Percentiles rank a stretch among this genome's conserved stretches.
Evolutionary conservation across 1,140 invertebrate genomes (phyloP).

Genomic region (Holcopasites calliopsidis): DNA sequence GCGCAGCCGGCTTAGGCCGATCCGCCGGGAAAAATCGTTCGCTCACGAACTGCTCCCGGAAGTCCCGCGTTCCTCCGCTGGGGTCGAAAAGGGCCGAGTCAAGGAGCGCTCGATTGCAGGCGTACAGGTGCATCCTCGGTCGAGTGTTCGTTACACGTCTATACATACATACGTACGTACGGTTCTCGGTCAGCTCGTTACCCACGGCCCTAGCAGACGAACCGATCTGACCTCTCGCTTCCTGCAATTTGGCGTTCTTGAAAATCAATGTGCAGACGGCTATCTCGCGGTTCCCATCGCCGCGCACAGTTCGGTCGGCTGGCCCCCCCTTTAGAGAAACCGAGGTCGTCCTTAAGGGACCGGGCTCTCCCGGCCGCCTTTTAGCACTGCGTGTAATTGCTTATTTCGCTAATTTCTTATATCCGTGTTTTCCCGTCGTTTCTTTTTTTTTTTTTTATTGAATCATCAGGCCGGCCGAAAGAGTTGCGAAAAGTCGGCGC

Average conservation of each 20-base stretch:
- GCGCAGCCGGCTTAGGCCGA: not conserved
- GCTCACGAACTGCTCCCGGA: constrained; percentile 47
- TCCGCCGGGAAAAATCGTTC: constrained; percentile 5
- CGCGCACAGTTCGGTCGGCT: constrained; percentile 24
- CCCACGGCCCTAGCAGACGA: constrained; percentile 44
- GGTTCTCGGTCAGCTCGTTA: constrained; percentile 14
- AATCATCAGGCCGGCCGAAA: constrained; percentile 44
- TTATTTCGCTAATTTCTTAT: too few species aligned
- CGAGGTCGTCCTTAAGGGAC: constrained; percentile 7
- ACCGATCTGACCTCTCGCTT: constrained; percentile 68
- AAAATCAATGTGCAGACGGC: constrained; percentile 68
- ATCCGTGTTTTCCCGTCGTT: not conserved
- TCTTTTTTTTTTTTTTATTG: constrained; percentile 1
- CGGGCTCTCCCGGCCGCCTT: too few species aligned
- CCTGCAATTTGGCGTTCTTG: constrained; percentile 72
- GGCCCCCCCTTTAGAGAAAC: constrained; percentile 40
- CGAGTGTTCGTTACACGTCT: not conserved
- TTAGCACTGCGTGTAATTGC: too few species aligned
- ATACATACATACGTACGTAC: constrained; percentile 11
- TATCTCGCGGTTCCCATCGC: constrained; percentile 68
- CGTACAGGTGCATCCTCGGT: constrained; percentile 59
- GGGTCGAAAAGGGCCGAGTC: constrained; percentile 33
- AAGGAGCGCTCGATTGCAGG: constrained; percentile 28
- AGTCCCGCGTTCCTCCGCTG: constrained; percentile 40
- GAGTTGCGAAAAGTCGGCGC: constrained; percentile 57